phyloP scores from a whole-genome alignment of 2,113 vertebrate species.

The Capricornis sumatraensis region DNA sequence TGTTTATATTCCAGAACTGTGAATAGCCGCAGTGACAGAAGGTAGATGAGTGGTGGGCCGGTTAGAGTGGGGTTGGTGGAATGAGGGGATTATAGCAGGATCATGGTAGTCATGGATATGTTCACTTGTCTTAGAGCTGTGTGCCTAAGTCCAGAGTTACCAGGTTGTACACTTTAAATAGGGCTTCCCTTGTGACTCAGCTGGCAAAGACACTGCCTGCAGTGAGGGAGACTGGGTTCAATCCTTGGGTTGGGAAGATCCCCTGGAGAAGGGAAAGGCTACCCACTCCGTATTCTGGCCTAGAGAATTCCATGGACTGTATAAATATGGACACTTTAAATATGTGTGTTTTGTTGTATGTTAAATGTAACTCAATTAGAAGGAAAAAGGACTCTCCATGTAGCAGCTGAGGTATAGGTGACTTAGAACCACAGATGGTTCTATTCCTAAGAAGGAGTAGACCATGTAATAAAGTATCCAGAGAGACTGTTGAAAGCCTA shows the following conservation, averaged over 20 bases:
- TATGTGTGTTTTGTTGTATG: not conserved
- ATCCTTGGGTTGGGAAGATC: too few relatives aligned
- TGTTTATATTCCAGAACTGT: not conserved
- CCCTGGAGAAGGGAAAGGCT: too few relatives aligned
- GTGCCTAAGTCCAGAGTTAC: not conserved
- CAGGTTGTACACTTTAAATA: not conserved
- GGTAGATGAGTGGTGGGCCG: not conserved
- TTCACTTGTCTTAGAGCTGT: not conserved
- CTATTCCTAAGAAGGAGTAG: not conserved
- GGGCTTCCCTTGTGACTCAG: too few relatives aligned
- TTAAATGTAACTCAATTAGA: not conserved
- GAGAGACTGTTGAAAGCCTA: not conserved
- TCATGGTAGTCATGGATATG: not conserved
- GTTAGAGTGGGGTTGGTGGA: not conserved
- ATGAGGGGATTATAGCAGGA: not conserved
- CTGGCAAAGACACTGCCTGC: too few relatives aligned
- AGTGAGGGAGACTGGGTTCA: too few relatives aligned
- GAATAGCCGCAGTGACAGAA: not conserved
- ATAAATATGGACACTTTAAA: not conserved
- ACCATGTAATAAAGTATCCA: not conserved
- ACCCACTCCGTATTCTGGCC: too few relatives aligned
- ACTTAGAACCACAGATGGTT: not conserved
- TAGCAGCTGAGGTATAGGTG: not conserved
- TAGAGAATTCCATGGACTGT: too few relatives aligned
- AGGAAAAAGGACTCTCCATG: not conserved